phyloP scores from a whole-genome alignment of 2,113 vertebrate species.

The Xyliphius kryptos region DNA sequence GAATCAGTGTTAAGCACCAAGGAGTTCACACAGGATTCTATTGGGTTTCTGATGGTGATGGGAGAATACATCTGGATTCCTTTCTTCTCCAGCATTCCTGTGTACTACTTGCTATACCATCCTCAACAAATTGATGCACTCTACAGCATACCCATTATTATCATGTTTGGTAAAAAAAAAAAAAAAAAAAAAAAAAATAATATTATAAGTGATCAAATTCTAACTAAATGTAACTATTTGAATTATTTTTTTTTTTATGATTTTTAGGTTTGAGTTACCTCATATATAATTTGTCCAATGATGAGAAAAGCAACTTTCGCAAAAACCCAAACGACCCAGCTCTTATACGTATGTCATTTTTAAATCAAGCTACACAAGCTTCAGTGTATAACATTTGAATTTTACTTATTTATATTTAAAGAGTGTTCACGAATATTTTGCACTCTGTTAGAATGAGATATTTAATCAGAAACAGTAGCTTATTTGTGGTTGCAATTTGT shows the following conservation, averaged over 20 bases:
- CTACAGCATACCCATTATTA: conserved; percentile 9
- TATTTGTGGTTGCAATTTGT: too few relatives aligned
- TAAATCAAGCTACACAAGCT: too few relatives aligned
- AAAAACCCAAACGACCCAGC: conserved; percentile 36
- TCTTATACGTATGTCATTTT: conserved; percentile 29
- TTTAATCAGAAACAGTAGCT: too few relatives aligned
- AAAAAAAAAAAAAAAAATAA: neutral
- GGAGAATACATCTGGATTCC: conserved; percentile 49
- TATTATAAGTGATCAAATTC: too few relatives aligned
- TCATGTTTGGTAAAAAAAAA: conserved; percentile 32
- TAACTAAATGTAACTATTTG: too few relatives aligned
- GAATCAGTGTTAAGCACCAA: conserved; percentile 41
- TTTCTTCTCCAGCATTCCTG: conserved; percentile 39
- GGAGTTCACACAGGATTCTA: conserved; percentile 42
- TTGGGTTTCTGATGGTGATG: conserved; percentile 45
- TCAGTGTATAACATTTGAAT: too few relatives aligned
- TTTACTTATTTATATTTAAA: too few relatives aligned
- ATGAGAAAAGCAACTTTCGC: conserved; percentile 42
- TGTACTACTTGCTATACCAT: conserved; percentile 40
- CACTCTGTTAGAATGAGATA: too few relatives aligned
- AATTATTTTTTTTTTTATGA: neutral
- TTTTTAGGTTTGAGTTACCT: conserved; percentile 39
- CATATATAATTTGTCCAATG: conserved; percentile 43
- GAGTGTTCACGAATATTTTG: too few relatives aligned
- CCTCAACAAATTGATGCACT: conserved; percentile 18